Conservation (phyloP, 1,140 invertebrate species). For the Parasteatoda tepidariorum region DNA sequence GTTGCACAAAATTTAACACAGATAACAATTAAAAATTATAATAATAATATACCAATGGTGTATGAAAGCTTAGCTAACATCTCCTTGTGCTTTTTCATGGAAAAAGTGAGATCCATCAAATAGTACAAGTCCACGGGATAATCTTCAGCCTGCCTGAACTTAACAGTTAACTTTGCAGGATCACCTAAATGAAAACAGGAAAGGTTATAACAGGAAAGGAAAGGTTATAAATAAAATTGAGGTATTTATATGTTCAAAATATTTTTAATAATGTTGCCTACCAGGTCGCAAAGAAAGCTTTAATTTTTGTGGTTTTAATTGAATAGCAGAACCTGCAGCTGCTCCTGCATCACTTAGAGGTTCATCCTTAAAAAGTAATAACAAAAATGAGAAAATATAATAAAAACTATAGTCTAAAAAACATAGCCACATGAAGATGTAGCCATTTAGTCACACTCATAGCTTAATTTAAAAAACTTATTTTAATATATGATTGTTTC, state of each 20-base stretch:
- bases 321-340: conserved; percentile 62
- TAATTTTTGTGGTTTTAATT: conserved; percentile 64
- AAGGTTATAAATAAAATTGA: neutral
- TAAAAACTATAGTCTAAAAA: neutral
- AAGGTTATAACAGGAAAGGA: neutral
- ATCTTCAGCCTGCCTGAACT: conserved; percentile 75
- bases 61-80: conserved; percentile 75
- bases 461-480: neutral
- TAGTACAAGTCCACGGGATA: conserved; percentile 92
- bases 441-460: neutral
- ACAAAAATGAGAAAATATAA: neutral
- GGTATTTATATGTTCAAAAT: neutral
- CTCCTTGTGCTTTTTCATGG: conserved; percentile 80
- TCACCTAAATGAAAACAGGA: conserved; percentile 28
- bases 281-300: conserved; percentile 60
- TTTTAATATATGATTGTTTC: too few species aligned
- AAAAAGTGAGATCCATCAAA: conserved; percentile 84
- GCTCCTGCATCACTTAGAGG: conserved; percentile 56
- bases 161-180: conserved; percentile 65
- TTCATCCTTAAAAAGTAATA: conserved; percentile 34
- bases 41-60: conserved; percentile 32
- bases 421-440: neutral
- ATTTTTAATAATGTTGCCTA: neutral
- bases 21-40: neutral
- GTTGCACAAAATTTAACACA: neutral